Percentiles rank a stretch among this genome's conserved stretches.
phyloP scores from a whole-genome alignment of 2,888 invertebrate genomes.

The Icerya purchasi region DNA sequence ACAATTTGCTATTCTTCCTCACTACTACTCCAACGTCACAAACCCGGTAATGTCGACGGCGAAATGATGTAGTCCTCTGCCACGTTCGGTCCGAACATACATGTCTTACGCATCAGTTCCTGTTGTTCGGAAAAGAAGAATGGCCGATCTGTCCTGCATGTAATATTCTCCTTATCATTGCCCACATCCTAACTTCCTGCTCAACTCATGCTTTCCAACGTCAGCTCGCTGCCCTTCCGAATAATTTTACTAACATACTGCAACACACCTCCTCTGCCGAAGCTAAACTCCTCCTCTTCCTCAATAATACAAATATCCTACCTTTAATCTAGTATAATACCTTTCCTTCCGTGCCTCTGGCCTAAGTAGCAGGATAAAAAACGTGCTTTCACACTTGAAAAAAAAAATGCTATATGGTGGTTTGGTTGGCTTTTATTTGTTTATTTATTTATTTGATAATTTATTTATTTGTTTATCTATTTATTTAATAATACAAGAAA shows the following conservation, averaged over 20 bases:
- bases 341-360: no score
- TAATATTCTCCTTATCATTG: background rate
- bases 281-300: background rate
- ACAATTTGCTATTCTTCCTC: background rate
- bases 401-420: no score
- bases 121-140: background rate
- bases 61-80: background rate
- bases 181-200: background rate
- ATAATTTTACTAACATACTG: background rate
- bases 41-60: background rate
- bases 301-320: background rate
- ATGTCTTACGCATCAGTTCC: background rate
- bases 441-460: no score
- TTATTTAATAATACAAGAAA: no score
- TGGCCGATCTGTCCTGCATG: background rate
- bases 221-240: background rate
- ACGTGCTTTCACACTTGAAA: no score
- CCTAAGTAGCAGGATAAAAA: background rate
- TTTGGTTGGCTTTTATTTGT: no score
- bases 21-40: background rate
- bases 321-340: background rate
- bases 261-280: background rate
- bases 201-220: background rate
- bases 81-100: background rate
- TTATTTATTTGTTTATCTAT: no score